Evolutionary conservation across 2,797 vertebrate species (phyloP), one percentile per base, ranked within the genome.

Genomic region (Podarcis lilfordi): DNA sequence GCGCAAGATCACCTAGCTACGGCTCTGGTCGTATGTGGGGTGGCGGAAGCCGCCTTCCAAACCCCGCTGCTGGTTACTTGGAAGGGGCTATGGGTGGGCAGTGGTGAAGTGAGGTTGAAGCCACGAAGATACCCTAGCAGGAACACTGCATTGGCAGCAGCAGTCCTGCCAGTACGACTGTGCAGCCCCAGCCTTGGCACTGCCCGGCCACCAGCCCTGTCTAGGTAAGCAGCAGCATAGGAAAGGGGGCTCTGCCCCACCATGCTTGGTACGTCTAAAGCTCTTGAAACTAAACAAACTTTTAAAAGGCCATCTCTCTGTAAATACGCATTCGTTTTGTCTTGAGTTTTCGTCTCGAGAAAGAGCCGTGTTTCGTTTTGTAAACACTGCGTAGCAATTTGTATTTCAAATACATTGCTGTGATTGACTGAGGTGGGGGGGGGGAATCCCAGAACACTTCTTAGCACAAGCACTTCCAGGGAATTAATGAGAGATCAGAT

Each of bases 251-350:
- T 64, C 61, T 64, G 61, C 21, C 21, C 61, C 21, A 64, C 61
- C 61, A 7, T 21, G 2, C 21, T 7, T 23, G 21, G 5, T 64
- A 3, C 61, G 23, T 0, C 61, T 64, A 8, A 80, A 25, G 32
- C 29, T 50, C 74, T 74, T 80, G 37, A 35, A 90, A 66, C 66
- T 64, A 37, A 71, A 40, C 29, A 83, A 13, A 17, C 43, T 61
- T 2, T 2, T 1, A 8, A 1, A 37, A 32, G 21, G 29, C 91
- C 40, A 0, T 87, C 2, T 81, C 35, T 88, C 17, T 89, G 59
- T 76, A 90, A 75, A 69, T 21, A 32, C 59, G 55, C 61, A n/a
- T 86, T 89, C 87, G 71, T 27, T 86, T 90, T 91, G 82, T n/a
- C 17, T 17, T 87, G 7, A 3, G 72, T 23, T 76, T 90, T 88